Conservation (phyloP, 2,797 vertebrate genomes). For the Rhyacichthys aspro region DNA sequence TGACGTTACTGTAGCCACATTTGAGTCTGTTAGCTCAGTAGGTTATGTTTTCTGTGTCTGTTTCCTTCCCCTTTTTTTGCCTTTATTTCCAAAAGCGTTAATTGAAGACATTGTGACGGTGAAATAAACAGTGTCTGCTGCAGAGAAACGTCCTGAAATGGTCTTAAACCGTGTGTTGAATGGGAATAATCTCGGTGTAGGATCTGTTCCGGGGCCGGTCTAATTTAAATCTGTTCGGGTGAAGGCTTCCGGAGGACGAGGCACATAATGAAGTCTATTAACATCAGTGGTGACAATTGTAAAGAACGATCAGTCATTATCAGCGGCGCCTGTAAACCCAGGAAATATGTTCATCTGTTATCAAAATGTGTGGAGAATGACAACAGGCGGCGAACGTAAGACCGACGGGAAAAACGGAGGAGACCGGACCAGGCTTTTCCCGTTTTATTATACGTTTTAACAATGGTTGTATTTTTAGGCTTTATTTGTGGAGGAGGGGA, state of each 20-base stretch:
- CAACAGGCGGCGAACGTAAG: slow-evolving; percentile 76
- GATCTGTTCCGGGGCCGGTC: slow-evolving; percentile 75
- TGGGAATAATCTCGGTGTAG: slow-evolving; percentile 73
- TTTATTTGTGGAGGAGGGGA: slow-evolving; percentile 63
- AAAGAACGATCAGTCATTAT: slow-evolving; percentile 81
- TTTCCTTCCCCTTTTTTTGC: too few species aligned
- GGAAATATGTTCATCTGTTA: slow-evolving; percentile 77
- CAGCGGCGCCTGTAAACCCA: slow-evolving; percentile 72
- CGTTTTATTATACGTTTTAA: slow-evolving; percentile 23
- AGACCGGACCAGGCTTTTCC: slow-evolving; percentile 45
- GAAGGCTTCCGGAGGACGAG: slow-evolving; percentile 77
- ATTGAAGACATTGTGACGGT: too few species aligned
- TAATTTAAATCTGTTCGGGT: slow-evolving; percentile 82
- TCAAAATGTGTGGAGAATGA: slow-evolving; percentile 78
- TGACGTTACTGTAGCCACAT: too few species aligned
- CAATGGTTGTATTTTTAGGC: slow-evolving; percentile 52
- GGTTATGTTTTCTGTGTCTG: too few species aligned
- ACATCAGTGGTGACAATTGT: slow-evolving; percentile 79
- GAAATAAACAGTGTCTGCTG: too few species aligned
- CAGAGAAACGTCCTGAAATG: too few species aligned
- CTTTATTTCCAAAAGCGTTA: too few species aligned
- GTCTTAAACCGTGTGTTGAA: slow-evolving; percentile 64
- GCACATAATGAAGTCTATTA: slow-evolving; percentile 82
- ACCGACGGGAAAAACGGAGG: slow-evolving; percentile 23
- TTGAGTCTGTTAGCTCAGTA: too few species aligned